A percentile compares a stretch with the other conserved stretches of the same genome.
These are phyloP conservation scores for Scaptomyza caliginosa DNA, from an alignment of 2,888 invertebrate species.

Conservation along the genomic window DNA sequence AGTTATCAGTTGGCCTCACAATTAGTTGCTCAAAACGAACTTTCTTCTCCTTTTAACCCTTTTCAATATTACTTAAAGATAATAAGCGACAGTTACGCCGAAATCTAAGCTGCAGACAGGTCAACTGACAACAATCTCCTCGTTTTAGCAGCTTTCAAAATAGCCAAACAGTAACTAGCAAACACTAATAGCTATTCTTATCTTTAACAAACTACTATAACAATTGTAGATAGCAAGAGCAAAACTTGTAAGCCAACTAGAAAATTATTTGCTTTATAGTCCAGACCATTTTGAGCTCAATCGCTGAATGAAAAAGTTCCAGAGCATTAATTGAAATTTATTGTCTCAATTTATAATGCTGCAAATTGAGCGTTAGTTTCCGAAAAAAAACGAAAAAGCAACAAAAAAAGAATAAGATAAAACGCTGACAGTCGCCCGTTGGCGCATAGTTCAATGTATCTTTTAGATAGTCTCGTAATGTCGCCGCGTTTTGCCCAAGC, in stretches of 20 bases:
- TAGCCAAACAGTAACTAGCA: neutral
- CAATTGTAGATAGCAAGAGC: constrained; percentile 19
- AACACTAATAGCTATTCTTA: constrained; percentile 11
- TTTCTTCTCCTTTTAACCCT: neutral
- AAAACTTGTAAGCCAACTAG: constrained; percentile 25
- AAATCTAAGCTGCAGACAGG: neutral
- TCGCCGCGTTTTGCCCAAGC: too few species aligned
- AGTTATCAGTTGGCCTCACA: neutral
- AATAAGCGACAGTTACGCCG: neutral
- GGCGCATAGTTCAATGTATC: constrained; percentile 54
- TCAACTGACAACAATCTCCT: neutral
- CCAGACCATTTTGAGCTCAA: constrained; percentile 31
- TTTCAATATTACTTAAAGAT: neutral
- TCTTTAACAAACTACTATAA: constrained; percentile 21
- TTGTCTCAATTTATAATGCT: constrained; percentile 75
- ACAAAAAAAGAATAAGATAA: constrained; percentile 54
- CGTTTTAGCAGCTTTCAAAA: neutral
- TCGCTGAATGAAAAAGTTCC: constrained; percentile 18
- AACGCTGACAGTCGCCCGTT: constrained; percentile 44
- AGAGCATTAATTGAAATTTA: constrained; percentile 77
- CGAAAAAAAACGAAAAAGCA: constrained; percentile 74
- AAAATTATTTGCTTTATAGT: neutral
- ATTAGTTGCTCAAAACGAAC: neutral
- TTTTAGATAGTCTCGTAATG: constrained; percentile 31
- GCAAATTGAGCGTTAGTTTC: constrained; percentile 61